phyloP scores from a whole-genome alignment of 1,140 invertebrate genomes.

The Drosophila jambulina region DNA sequence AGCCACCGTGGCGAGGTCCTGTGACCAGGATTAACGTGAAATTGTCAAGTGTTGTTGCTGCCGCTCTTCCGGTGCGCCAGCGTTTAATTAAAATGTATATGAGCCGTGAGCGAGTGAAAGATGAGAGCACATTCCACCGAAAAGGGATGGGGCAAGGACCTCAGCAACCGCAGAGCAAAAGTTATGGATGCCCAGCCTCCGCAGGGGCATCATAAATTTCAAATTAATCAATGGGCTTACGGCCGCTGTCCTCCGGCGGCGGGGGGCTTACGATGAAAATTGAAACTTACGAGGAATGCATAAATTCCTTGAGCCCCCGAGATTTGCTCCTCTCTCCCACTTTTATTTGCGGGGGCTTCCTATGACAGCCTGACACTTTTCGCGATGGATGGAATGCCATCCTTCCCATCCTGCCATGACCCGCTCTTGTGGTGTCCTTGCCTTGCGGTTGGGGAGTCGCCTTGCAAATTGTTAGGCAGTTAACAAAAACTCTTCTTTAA shows the following conservation, averaged over 20 bases:
- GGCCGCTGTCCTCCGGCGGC: conserved; percentile 34
- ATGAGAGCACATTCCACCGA: conserved; percentile 26
- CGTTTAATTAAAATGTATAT: conserved; percentile 83
- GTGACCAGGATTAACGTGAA: conserved; percentile 77
- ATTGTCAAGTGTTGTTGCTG: conserved; percentile 71
- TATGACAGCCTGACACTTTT: conserved; percentile 48
- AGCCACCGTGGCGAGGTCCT: conserved; percentile 47
- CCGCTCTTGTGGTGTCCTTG: background rate
- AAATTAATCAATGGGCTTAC: conserved; percentile 83
- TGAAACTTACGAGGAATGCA: conserved; percentile 66
- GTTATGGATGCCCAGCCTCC: conserved; percentile 58
- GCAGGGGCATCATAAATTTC: conserved; percentile 77
- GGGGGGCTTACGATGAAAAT: conserved; percentile 56
- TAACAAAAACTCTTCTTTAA: conserved; percentile 64
- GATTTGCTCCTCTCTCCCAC: conserved; percentile 41
- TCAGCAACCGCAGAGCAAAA: conserved; percentile 56
- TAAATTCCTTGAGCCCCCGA: conserved; percentile 45
- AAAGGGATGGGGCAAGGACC: background rate
- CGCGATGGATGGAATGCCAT: conserved; percentile 35
- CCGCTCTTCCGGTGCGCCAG: conserved; percentile 45
- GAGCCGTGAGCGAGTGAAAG: conserved; percentile 57
- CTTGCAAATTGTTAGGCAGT: conserved; percentile 67
- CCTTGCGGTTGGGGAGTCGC: conserved; percentile 6
- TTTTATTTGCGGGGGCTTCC: conserved; percentile 28
- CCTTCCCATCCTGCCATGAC: background rate